A percentile compares a stretch with the other conserved stretches of the same genome.
These are phyloP conservation scores for Semibalanus balanoides DNA, from an alignment of 1,140 invertebrate genomes.

Conservation along the genomic window DNA sequence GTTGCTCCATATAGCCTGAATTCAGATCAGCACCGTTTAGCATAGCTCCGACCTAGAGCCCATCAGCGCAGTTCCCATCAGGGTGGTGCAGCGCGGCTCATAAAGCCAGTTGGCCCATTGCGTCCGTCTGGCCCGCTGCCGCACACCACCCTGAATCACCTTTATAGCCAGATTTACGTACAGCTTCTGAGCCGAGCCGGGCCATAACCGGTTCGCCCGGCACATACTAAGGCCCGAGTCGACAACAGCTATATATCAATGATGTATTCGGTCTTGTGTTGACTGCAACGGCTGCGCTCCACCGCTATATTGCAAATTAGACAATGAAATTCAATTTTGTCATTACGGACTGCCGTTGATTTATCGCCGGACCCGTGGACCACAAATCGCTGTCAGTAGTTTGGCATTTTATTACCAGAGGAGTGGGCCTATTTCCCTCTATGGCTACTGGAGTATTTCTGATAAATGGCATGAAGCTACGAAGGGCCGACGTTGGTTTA, in stretches of 20 bases:
- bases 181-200: background rate
- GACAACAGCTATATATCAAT: background rate
- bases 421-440: background rate
- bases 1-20: no score
- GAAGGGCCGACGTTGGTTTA: background rate
- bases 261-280: background rate
- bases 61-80: no score
- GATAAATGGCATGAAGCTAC: background rate
- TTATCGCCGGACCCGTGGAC: background rate
- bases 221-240: background rate
- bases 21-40: no score
- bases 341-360: background rate
- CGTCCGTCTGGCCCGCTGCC: background rate
- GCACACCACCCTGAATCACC: background rate
- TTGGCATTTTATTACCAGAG: background rate
- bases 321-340: conserved; percentile 3
- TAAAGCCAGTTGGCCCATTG: background rate
- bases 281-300: background rate
- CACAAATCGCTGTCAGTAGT: background rate
- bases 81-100: background rate
- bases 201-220: background rate
- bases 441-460: background rate
- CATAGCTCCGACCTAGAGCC: no score
- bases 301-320: background rate
- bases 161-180: background rate